Percentiles rank a stretch among this genome's conserved stretches.
Evolutionary conservation across 2,888 invertebrate genomes (phyloP).

Genomic region (Bembecia ichneumoniformis): DNA sequence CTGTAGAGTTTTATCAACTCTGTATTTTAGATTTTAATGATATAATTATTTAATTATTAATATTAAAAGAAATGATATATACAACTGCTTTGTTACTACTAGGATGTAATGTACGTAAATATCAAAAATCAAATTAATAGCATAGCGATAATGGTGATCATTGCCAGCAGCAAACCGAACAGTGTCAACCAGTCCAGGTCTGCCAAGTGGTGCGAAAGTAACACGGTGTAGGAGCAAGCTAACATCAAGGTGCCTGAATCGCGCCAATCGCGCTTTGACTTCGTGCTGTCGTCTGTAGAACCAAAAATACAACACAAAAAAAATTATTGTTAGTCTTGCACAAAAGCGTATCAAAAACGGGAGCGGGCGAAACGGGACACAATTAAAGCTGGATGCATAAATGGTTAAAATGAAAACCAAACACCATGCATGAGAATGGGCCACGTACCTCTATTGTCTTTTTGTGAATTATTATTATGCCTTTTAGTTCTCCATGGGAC

Average conservation of each 20-base stretch:
- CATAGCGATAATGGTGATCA: conserved; percentile 80
- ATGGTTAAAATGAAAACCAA: conserved; percentile 60
- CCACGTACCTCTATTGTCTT: conserved; percentile 67
- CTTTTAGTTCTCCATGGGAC: conserved; percentile 65
- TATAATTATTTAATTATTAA: neutral
- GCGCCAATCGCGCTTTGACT: conserved; percentile 72
- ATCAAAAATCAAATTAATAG: conserved; percentile 61
- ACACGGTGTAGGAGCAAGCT: conserved; percentile 83
- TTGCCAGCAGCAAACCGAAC: conserved; percentile 81
- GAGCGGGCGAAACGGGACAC: conserved; percentile 16
- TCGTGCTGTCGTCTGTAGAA: conserved; percentile 34
- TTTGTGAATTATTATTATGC: conserved; percentile 60
- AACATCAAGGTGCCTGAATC: conserved; percentile 78
- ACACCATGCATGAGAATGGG: conserved; percentile 58
- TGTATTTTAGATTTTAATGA: neutral
- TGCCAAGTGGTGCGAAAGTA: conserved; percentile 79
- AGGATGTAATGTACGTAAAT: neutral
- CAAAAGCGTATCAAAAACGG: neutral
- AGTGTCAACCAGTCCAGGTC: conserved; percentile 82
- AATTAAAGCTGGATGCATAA: conserved; percentile 45
- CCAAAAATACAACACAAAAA: conserved; percentile 25
- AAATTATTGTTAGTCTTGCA: conserved; percentile 6
- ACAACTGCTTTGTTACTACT: neutral
- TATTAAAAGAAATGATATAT: neutral
- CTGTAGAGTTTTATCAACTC: no score